Evolutionary conservation across 2,888 invertebrate species (phyloP).

Genomic region (Coleophora deauratella): DNA sequence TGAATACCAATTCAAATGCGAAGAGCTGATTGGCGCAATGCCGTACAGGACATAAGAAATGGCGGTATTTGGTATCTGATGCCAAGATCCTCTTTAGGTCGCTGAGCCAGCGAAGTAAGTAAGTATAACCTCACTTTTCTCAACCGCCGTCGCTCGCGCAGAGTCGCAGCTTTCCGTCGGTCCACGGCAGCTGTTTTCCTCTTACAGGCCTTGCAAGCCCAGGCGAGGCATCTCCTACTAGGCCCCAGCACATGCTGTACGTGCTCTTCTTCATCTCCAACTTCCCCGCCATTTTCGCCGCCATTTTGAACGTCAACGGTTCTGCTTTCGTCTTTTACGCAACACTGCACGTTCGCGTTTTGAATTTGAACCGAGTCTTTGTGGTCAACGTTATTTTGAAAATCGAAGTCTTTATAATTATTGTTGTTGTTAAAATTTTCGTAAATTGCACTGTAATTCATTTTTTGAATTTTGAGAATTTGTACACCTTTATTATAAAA

Average conservation of each 20-base stretch:
- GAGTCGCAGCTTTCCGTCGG: conserved; percentile 96
- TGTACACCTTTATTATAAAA: not conserved
- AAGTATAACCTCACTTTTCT: conserved; percentile 81
- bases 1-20: too few relatives aligned
- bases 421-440: conserved; percentile 31
- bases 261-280: conserved; percentile 42
- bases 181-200: conserved; percentile 97
- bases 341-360: conserved; percentile 26
- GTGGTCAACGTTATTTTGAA: conserved; percentile 31
- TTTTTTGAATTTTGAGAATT: conserved; percentile 12
- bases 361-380: conserved; percentile 15
- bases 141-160: conserved; percentile 92
- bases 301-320: conserved; percentile 20
- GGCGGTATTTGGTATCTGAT: too few relatives aligned
- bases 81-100: too few relatives aligned
- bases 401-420: conserved; percentile 34
- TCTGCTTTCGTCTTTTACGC: conserved; percentile 50
- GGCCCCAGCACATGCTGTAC: conserved; percentile 68
- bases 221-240: conserved; percentile 88
- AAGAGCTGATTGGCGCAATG: too few relatives aligned
- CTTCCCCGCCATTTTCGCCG: conserved; percentile 13
- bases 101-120: too few relatives aligned
- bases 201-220: conserved; percentile 99
- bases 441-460: conserved; percentile 50
- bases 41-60: too few relatives aligned